A percentile compares a stretch with the other conserved stretches of the same genome.
Evolutionary conservation across 2,888 invertebrate species (phyloP).

Genomic region (Chrysodeixis includens): DNA sequence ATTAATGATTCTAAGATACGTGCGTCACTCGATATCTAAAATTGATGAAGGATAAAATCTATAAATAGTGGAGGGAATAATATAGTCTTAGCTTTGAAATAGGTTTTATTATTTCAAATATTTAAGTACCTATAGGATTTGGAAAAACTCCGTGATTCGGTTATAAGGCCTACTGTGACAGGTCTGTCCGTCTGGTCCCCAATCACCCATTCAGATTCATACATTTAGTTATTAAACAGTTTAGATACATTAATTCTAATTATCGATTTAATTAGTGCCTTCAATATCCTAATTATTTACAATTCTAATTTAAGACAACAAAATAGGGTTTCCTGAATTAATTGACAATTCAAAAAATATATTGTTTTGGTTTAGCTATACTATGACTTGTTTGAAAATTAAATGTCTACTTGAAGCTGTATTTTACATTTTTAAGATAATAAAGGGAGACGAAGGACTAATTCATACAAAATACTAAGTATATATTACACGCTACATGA

Average conservation of each 20-base stretch:
- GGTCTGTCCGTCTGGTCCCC: constrained; percentile 79
- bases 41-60: constrained; percentile 68
- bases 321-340: constrained; percentile 25
- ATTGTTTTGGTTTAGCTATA: constrained; percentile 2
- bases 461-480: constrained; percentile 32
- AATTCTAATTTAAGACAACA: constrained; percentile 20
- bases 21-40: constrained; percentile 64
- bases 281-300: constrained; percentile 55
- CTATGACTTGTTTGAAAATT: constrained; percentile 18
- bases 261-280: constrained; percentile 61
- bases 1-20: constrained; percentile 44
- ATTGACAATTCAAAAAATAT: constrained; percentile 52
- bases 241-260: constrained; percentile 47
- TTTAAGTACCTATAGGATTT: constrained; percentile 47
- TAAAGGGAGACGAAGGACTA: constrained; percentile 28
- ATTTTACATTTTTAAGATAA: constrained; percentile 5
- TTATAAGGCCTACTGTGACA: constrained; percentile 73
- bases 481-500: constrained; percentile 41
- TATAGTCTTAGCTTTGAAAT: constrained; percentile 80
- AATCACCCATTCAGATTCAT: constrained; percentile 76
- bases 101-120: constrained; percentile 50
- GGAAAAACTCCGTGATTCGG: constrained; percentile 65
- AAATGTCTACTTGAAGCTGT: neutral
- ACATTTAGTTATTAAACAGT: constrained; percentile 52
- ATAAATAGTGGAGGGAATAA: constrained; percentile 85